phyloP scores from a whole-genome alignment of 2,888 invertebrate genomes.

The Drosophila multiciliata region DNA sequence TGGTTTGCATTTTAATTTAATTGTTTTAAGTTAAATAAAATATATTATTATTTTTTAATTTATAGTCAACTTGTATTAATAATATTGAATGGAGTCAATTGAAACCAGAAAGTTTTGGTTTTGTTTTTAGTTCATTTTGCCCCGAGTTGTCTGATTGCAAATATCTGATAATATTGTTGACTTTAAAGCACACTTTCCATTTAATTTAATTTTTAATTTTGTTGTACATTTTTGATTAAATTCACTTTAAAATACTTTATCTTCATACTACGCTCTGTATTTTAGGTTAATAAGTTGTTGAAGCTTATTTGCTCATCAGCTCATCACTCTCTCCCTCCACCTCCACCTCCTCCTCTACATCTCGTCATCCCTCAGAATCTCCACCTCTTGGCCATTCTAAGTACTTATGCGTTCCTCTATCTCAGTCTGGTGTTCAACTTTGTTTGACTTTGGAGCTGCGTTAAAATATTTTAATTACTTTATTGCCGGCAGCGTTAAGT shows the following conservation, averaged over 20 bases:
- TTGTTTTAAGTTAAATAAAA: background rate
- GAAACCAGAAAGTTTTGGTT: background rate
- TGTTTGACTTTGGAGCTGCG: conserved; percentile 59
- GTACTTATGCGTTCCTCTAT: conserved; percentile 9
- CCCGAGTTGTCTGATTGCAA: background rate
- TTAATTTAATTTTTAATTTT: background rate
- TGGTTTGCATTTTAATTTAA: background rate
- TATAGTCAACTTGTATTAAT: background rate
- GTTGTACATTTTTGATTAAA: conserved; percentile 43
- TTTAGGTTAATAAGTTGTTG: conserved; percentile 25
- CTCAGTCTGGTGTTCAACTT: conserved; percentile 40
- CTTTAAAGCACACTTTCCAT: background rate
- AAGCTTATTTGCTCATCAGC: conserved; percentile 24
- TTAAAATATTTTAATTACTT: conserved; percentile 71
- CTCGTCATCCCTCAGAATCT: background rate
- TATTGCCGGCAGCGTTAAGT: conserved; percentile 62
- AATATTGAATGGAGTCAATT: background rate
- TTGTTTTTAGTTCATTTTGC: background rate
- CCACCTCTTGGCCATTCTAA: background rate
- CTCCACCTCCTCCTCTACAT: background rate
- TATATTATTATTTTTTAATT: background rate
- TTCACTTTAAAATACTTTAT: conserved; percentile 43
- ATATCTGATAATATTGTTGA: background rate
- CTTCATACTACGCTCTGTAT: conserved; percentile 8
- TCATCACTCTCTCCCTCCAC: background rate